phyloP scores from a whole-genome alignment of 2,888 invertebrate species.

The Apeira syringaria region DNA sequence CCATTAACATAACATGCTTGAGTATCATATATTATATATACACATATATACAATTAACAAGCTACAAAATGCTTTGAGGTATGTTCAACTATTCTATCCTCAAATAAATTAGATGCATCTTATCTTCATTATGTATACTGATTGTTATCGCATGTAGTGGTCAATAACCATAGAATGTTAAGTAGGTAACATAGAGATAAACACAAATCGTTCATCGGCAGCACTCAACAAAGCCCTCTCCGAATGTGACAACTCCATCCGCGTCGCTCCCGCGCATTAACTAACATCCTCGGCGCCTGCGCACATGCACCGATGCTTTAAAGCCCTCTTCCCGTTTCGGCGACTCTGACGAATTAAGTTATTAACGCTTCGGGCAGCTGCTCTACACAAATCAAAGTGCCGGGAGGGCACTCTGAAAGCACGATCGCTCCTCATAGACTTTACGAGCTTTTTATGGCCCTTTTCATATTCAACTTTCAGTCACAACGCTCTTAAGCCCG shows the following conservation, averaged over 20 bases:
- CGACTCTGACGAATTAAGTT: constrained; percentile 82
- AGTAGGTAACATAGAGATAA: constrained; percentile 51
- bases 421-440: constrained; percentile 62
- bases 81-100: no score
- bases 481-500: constrained; percentile 47
- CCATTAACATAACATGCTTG: no score
- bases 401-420: constrained; percentile 54
- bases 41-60: no score
- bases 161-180: constrained; percentile 55
- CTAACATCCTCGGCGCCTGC: constrained; percentile 63
- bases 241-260: constrained; percentile 52
- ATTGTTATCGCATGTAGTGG: constrained; percentile 58
- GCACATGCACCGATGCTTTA: constrained; percentile 60
- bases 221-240: constrained; percentile 41
- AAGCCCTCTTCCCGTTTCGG: constrained; percentile 72
- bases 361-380: constrained; percentile 80
- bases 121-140: constrained; percentile 44
- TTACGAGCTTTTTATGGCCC: constrained; percentile 76
- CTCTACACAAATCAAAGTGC: constrained; percentile 79
- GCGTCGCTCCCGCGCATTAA: constrained; percentile 58
- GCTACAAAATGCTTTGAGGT: no score
- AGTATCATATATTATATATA: no score
- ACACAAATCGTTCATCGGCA: constrained; percentile 68
- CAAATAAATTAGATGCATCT: no score
- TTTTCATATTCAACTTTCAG: constrained; percentile 75